Conservation (phyloP, 1,140 invertebrate genomes). For the Cydia fagiglandana region DNA sequence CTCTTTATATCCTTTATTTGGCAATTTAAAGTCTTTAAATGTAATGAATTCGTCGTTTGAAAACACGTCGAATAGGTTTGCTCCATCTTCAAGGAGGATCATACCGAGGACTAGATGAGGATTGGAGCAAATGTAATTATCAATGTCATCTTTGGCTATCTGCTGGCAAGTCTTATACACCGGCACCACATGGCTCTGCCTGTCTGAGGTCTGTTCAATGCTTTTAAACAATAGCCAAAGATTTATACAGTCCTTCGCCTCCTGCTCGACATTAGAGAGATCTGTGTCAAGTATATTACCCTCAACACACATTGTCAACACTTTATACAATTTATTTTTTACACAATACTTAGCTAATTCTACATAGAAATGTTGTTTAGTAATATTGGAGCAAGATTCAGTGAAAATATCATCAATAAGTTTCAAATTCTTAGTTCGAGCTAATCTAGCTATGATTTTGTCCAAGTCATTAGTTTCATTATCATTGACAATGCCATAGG, state of each 20-base stretch:
- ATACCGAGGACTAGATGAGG: constrained; percentile 72
- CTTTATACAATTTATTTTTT: constrained; percentile 76
- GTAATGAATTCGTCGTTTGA: constrained; percentile 64
- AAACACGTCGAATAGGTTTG: constrained; percentile 75
- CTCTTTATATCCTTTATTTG: constrained; percentile 67
- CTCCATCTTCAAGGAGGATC: constrained; percentile 70
- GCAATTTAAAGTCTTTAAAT: constrained; percentile 72
- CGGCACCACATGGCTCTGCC: constrained; percentile 69
- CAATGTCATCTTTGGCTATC: constrained; percentile 68
- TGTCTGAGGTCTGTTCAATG: constrained; percentile 71
- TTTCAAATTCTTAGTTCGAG: constrained; percentile 76
- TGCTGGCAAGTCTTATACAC: constrained; percentile 77
- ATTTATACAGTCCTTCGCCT: constrained; percentile 71
- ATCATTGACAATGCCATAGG: constrained; percentile 79
- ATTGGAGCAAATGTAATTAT: constrained; percentile 72
- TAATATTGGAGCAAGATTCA: constrained; percentile 77
- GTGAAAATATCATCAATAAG: constrained; percentile 79
- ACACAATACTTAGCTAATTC: constrained; percentile 79
- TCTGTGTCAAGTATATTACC: constrained; percentile 67
- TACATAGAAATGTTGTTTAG: constrained; percentile 77
- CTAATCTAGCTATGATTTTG: constrained; percentile 77
- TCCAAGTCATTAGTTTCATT: constrained; percentile 77
- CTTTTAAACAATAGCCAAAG: constrained; percentile 76
- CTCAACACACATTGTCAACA: constrained; percentile 75
- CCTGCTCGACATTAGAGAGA: constrained; percentile 63